A percentile compares a stretch with the other conserved stretches of the same genome.
These are phyloP conservation scores for Pegoplata infirma DNA, from an alignment of 2,888 invertebrate species.

Conservation along the genomic window DNA sequence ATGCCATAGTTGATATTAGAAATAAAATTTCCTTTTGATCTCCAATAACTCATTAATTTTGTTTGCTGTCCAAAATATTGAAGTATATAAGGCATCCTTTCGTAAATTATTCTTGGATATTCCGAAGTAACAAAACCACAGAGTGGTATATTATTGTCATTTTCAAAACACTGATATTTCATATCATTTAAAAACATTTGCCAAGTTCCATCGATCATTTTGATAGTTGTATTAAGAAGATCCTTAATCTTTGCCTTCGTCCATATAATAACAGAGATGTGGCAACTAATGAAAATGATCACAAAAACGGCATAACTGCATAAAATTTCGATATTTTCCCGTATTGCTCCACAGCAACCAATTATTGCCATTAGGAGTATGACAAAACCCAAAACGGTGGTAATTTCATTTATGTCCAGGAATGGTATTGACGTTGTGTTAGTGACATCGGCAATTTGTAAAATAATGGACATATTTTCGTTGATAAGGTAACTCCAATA, in stretches of 20 bases:
- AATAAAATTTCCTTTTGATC: background rate
- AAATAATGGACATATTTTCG: background rate
- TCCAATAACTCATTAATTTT: background rate
- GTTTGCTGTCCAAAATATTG: background rate
- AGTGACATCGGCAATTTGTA: background rate
- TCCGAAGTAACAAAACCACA: conserved; percentile 19
- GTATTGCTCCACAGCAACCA: background rate
- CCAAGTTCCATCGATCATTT: background rate
- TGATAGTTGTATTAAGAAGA: background rate
- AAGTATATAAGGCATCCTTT: background rate
- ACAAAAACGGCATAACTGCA: background rate
- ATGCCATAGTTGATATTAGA: background rate
- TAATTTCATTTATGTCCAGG: background rate
- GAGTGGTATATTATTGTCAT: background rate
- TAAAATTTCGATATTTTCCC: conserved; percentile 10
- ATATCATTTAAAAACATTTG: background rate
- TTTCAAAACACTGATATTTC: background rate
- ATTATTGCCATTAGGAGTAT: background rate
- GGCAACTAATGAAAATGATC: background rate
- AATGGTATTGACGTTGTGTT: background rate
- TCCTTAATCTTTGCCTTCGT: background rate
- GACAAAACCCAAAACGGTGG: background rate
- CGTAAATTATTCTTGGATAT: conserved; percentile 7
- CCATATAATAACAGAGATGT: background rate
- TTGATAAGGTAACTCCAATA: background rate